Evolutionary conservation across 2,888 invertebrate genomes (phyloP), one percentile per base, ranked within the genome.

Genomic region (Anorthoa munda): DNA sequence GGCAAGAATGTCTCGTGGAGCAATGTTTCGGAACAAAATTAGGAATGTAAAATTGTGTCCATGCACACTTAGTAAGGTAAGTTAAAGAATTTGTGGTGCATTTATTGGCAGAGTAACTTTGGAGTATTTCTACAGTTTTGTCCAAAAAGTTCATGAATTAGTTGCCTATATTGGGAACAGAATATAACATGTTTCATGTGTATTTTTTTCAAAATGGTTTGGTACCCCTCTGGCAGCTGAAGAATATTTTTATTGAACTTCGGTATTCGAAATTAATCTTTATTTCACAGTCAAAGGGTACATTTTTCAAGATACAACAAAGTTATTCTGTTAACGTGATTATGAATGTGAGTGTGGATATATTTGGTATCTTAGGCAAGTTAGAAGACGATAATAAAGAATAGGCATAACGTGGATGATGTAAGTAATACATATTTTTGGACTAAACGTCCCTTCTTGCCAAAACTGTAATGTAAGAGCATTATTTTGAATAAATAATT

Each of bases 401-500:
- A 60, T 72, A 71, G 67, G 58, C 60, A 56, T 86, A 79, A 77
- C 73, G 78, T 81, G 82, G 75, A 77, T 50, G 77, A 78, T 82
- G 65, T 74, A 73, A 87, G 85, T 81, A 68, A 80, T 88, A 86
- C 81, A 90, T 90, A 90, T 87, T 87, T 87, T 88, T 87, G 90
- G 90, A 90, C 89, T 77, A 73, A 66, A 72, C 79, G 88, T 91
- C 90, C 90, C 81, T 86, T 91, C 88, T 93, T 90, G 92, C 93
- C 93, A 93, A 93, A 89, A 90, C 86, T 92, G 86, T 88, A 89
- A 90, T 87, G 75, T 92, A 92, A 87, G 88, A 89, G 81, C 75
- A 77, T 93, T 94, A 92, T 93, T 93, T 93, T 92, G 75, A 94
- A 91, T 93, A 93, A 93, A 93, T 83, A 85, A 92, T 93, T 90